These are phyloP conservation scores for Corythornis madagascariensis DNA, from an alignment of 2,113 vertebrate genomes.

Conservation along the genomic window DNA sequence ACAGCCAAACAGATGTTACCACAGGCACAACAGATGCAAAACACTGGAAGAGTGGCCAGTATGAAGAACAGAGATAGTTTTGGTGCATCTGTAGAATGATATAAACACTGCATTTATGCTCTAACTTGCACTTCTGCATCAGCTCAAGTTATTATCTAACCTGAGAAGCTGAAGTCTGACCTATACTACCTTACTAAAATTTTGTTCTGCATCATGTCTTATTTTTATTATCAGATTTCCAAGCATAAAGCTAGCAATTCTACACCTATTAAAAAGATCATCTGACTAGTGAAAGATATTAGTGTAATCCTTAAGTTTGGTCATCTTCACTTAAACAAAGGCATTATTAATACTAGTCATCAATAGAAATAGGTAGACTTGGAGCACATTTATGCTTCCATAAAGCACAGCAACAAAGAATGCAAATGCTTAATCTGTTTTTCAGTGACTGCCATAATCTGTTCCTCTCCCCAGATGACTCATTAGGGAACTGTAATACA, in stretches of 20 bases:
- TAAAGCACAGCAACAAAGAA: not conserved
- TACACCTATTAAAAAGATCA: not conserved
- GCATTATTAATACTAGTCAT: not conserved
- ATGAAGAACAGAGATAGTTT: accelerated
- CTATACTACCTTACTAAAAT: not conserved
- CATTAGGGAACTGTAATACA: not conserved
- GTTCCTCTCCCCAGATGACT: not conserved
- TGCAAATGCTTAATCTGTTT: not conserved
- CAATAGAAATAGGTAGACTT: not conserved
- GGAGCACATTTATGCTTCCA: not conserved
- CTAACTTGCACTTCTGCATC: not conserved
- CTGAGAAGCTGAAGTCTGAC: not conserved
- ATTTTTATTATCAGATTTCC: not conserved
- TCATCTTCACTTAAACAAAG: not conserved
- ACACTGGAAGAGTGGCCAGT: not conserved
- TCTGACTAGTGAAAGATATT: not conserved
- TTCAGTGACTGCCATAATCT: not conserved
- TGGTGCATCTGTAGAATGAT: not conserved
- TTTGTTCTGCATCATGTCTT: not conserved
- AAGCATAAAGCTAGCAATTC: not conserved
- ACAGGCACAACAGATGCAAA: not conserved
- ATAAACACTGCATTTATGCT: not conserved
- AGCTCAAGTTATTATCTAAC: no score
- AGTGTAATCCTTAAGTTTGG: not conserved
- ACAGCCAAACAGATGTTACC: not conserved